Conservation (phyloP, 2,113 vertebrate species). For the Crotalus horridus region DNA sequence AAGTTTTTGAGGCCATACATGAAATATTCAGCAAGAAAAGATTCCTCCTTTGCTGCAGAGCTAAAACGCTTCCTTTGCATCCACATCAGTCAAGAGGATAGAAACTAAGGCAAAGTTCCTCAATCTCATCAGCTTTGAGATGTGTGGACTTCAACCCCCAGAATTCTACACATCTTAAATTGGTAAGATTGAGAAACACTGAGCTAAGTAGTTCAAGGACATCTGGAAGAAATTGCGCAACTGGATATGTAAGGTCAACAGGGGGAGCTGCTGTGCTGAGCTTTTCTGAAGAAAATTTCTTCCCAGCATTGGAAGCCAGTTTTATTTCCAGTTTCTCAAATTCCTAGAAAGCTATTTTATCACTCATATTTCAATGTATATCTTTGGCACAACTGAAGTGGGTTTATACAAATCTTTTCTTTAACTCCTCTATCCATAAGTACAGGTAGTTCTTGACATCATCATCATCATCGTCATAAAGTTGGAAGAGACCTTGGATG, state of each 20-base stretch:
- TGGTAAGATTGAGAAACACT: background rate
- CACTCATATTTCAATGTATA: background rate
- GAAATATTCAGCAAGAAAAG: background rate
- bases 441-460: too few species aligned
- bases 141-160: background rate
- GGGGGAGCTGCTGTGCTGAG: slow-evolving; percentile 10
- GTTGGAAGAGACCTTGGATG: too few species aligned
- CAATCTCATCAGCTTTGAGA: background rate
- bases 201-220: background rate
- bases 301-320: background rate
- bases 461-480: too few species aligned
- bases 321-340: background rate
- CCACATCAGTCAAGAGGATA: background rate
- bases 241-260: background rate
- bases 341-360: slow-evolving; percentile 10
- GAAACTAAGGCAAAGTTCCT: background rate
- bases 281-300: background rate
- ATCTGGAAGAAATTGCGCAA: background rate
- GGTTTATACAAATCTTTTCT: background rate
- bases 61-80: background rate
- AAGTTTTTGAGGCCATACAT: background rate
- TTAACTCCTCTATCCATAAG: background rate
- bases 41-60: background rate
- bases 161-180: background rate
- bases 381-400: background rate